Evolutionary conservation across 2,888 invertebrate species (phyloP), one percentile per base, ranked within the genome.

Genomic region (Malachius bipustulatus): DNA sequence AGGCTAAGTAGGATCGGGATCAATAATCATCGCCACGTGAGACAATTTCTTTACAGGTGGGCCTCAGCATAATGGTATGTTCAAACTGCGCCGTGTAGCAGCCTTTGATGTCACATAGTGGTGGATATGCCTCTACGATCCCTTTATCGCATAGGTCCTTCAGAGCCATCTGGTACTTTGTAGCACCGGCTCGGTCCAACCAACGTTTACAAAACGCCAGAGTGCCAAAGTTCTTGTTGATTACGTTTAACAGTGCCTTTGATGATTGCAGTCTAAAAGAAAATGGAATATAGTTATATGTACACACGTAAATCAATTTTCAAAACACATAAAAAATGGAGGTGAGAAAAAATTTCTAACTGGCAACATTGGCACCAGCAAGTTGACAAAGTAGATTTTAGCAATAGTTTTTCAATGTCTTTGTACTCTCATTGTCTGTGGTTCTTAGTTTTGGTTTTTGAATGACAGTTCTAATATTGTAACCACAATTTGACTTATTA

Each of bases 41-140:
- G 31, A 98, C 82, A 14, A 99, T 79, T 65, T 99, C 98, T 65
- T 99, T 99, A 69, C 96, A 97, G 1, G 94, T 96, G 27, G 98
- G 98, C 52, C 97, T 73, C 44, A 98, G 70, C 48, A 99, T 77
- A 53, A 99, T 83, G 3, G 98, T 99, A 65, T 99, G 98, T 60
- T 99, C 98, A 60, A 88, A 99, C 67, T 99, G 98, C 29, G 98
- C 98, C 0, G 98, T 99, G 66, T 96, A 99, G 61, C 88, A 91
- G 37, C 98, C 97, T 62, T 88, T 90, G 44, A 85, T 75, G 66
- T 98, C 98, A 58, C 96, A 97, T 35, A 98, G 73, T 4, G 98
- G 98, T 12, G 98, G 98, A 66, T 98, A 98, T 1, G 97, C 83
- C 56, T 94, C 91, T n/a, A 99, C 88, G 15, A 96, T 85, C 32